Evolutionary conservation across 2,888 invertebrate species (phyloP).

Genomic region (Leucophenga montana): DNA sequence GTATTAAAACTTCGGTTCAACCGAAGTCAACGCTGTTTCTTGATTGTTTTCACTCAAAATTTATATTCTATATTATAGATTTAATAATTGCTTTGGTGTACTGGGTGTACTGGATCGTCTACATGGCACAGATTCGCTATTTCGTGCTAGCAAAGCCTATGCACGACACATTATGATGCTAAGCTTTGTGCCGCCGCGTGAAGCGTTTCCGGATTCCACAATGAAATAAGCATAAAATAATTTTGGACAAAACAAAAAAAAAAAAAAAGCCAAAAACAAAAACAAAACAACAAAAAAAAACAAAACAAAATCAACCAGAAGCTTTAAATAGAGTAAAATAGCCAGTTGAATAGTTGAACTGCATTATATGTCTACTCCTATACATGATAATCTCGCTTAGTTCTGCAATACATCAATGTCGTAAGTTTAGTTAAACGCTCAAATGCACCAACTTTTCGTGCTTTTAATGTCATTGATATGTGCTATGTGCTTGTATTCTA

Average conservation of each 20-base stretch:
- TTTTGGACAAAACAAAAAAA: background rate
- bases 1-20: too few relatives aligned
- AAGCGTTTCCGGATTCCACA: constrained; percentile 78
- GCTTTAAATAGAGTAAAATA: too few relatives aligned
- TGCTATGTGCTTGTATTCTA: too few relatives aligned
- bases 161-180: constrained; percentile 83
- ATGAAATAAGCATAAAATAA: constrained; percentile 52
- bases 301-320: too few relatives aligned
- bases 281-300: too few relatives aligned
- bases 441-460: background rate
- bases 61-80: constrained; percentile 75
- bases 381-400: background rate
- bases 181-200: constrained; percentile 79
- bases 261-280: too few relatives aligned
- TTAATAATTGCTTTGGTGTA: constrained; percentile 88
- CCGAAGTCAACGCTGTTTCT: too few relatives aligned
- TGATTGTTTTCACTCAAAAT: too few relatives aligned
- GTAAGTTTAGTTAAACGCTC: constrained; percentile 9
- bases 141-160: constrained; percentile 82
- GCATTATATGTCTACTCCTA: too few relatives aligned
- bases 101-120: constrained; percentile 86
- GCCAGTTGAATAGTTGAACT: too few relatives aligned
- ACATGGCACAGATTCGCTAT: constrained; percentile 86
- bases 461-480: too few relatives aligned
- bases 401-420: constrained; percentile 1